Base-by-base conservation (phyloP, 2,888 invertebrate species). In the Pilophorus perplexus region DNA sequence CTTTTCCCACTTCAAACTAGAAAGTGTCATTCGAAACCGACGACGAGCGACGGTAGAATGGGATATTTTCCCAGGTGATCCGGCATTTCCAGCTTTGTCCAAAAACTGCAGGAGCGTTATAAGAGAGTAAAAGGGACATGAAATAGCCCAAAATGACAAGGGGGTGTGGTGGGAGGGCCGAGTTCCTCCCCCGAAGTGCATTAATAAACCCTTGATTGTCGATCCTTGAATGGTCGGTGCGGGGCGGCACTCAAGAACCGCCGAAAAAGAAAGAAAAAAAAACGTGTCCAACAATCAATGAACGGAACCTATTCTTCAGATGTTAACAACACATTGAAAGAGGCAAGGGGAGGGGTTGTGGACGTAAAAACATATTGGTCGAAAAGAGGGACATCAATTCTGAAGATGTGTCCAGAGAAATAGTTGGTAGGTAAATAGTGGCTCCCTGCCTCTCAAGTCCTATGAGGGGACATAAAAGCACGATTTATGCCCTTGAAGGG, bases 401-500 rank as follows among this genome's bases (percentile, higher is more conserved):
- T 44, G 44, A 22, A 18, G 44, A 44, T 44, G 44, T 16, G 44
- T 44, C 44, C 44, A 22, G 22, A 22, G 44, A 44, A 44, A 44
- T 44, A 44, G 44, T 44, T 44, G 44, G 18, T 44, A 44, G 44
- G 44, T 44, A 44, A 44, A 44, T 44, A 44, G 44, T 44, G 44
- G 44, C 3, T 22, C 44, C 22, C 20, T 44, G n/a, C 44, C 18
- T 44, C 44, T 20, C 18, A 22, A 22, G 44, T 18, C 44, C 5
- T 18, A 18, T 18, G 22, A 20, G 22, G 44, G 44, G 22, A 44
- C 44, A 44, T 44, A 44, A 44, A 44, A 16, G 44, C 44, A 16
- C 20, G 44, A 44, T 44, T 44, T 44, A 44, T 44, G 44, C 44
- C 18, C 44, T 44, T 16, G 44, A 44, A 22, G 44, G 44, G 44